These are phyloP conservation scores for Orthochromis indermauri DNA, from an alignment of 2,113 vertebrate species.

Conservation along the genomic window DNA sequence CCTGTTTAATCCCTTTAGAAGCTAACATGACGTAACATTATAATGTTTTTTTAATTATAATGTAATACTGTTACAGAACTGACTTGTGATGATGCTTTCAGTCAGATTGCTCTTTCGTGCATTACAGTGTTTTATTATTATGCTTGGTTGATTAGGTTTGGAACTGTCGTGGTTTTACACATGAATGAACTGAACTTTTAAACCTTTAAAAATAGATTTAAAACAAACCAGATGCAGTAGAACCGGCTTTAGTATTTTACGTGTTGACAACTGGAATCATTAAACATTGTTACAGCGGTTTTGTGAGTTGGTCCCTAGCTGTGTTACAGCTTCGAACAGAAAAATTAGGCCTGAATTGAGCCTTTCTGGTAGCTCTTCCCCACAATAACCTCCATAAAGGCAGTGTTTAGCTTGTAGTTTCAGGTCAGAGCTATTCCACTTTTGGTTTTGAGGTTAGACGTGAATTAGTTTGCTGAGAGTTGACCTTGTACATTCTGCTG, in stretches of 20 bases:
- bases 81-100: background rate
- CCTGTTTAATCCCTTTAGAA: background rate
- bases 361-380: background rate
- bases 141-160: background rate
- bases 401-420: background rate
- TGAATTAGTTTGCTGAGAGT: background rate
- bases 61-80: background rate
- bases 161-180: background rate
- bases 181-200: background rate
- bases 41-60: background rate
- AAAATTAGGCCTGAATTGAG: background rate
- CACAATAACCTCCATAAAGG: background rate
- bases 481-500: background rate
- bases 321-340: background rate
- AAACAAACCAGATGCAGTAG: background rate
- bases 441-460: background rate
- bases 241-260: background rate
- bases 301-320: background rate
- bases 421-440: conserved; percentile 27
- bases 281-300: background rate
- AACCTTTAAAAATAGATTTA: background rate
- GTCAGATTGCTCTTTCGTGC: background rate
- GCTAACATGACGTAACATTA: background rate
- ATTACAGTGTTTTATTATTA: background rate
- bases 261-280: background rate